These are phyloP conservation scores for Vireo griseus DNA, from an alignment of 2,797 vertebrate species.

Conservation along the genomic window DNA sequence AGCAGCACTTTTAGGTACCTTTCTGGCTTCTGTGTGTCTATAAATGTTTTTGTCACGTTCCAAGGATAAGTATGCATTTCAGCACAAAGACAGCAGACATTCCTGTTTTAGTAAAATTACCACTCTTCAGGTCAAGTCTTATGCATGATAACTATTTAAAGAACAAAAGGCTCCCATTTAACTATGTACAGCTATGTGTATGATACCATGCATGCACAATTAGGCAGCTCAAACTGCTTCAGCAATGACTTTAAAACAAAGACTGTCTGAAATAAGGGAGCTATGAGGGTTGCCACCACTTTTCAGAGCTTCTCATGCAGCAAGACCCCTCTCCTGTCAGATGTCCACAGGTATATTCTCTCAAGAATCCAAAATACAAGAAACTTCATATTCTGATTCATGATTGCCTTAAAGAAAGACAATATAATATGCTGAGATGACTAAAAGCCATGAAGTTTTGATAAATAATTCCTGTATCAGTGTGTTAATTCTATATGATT, in stretches of 20 bases:
- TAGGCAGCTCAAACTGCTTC: conserved; percentile 15
- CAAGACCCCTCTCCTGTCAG: neutral
- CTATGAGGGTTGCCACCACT: neutral
- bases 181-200: neutral
- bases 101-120: neutral
- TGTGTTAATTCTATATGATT: neutral
- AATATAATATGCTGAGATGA: neutral
- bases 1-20: neutral
- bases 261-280: neutral
- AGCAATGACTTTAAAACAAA: conserved; percentile 27
- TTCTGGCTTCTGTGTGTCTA: neutral
- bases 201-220: neutral
- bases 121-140: neutral
- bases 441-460: neutral
- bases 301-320: neutral
- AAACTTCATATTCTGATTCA: neutral
- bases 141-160: neutral
- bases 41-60: neutral
- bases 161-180: neutral
- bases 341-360: neutral
- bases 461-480: neutral
- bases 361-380: neutral
- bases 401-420: neutral
- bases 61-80: neutral
- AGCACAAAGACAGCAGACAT: neutral